Percentiles rank a stretch among this genome's conserved stretches.
These are phyloP conservation scores for Pantala flavescens DNA, from an alignment of 1,140 invertebrate species.

Conservation along the genomic window DNA sequence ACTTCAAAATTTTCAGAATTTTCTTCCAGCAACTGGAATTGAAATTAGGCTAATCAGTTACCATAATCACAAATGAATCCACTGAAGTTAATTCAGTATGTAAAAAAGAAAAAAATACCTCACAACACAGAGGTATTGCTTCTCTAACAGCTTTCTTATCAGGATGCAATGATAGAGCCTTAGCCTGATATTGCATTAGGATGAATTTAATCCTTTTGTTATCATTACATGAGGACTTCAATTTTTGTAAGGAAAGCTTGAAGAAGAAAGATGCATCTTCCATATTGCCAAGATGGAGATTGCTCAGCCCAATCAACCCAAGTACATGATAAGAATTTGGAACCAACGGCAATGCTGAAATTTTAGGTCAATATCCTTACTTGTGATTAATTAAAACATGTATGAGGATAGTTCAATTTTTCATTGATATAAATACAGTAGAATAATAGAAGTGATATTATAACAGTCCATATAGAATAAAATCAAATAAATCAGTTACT, in stretches of 20 bases:
- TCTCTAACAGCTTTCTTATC: constrained; percentile 13
- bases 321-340: constrained; percentile 34
- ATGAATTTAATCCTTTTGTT: constrained; percentile 23
- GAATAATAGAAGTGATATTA: no score
- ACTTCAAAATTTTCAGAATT: constrained; percentile 23
- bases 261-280: constrained; percentile 42
- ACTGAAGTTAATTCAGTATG: no score
- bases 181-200: constrained; percentile 30
- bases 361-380: no score
- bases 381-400: no score
- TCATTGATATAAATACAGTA: no score
- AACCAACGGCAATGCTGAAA: constrained; percentile 28
- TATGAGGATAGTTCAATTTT: no score
- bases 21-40: constrained; percentile 29
- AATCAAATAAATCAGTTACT: no score
- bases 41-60: constrained; percentile 25
- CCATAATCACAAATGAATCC: no score
- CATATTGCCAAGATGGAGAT: constrained; percentile 45
- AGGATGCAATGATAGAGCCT: constrained; percentile 28
- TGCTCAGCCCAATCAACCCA: constrained; percentile 39
- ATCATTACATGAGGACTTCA: constrained; percentile 23
- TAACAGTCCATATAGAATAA: no score
- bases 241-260: constrained; percentile 32
- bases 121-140: constrained; percentile 29
- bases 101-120: constrained; percentile 26